These are phyloP conservation scores for Octonoba sinensis DNA, from an alignment of 2,888 invertebrate species.

Conservation along the genomic window DNA sequence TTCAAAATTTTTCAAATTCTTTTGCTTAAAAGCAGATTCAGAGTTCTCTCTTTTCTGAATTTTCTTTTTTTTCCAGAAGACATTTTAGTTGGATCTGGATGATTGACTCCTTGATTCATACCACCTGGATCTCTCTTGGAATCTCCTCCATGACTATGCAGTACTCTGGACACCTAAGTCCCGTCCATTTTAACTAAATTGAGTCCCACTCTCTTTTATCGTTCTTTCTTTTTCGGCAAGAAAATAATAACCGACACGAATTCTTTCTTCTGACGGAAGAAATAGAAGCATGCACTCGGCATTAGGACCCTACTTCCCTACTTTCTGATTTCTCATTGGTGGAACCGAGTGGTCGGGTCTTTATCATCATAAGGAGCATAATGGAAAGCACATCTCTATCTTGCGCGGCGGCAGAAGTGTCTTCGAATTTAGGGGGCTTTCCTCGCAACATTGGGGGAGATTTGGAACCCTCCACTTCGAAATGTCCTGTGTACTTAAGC, in stretches of 20 bases:
- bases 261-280: not conserved
- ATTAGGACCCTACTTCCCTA: conserved; percentile 31
- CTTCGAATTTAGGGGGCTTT: conserved; percentile 47
- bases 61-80: too few species aligned
- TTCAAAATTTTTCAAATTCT: too few species aligned
- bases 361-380: conserved; percentile 63
- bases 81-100: too few species aligned
- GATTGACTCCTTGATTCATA: too few species aligned
- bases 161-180: conserved; percentile 27
- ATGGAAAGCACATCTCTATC: conserved; percentile 58
- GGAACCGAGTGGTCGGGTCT: conserved; percentile 41
- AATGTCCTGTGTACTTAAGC: conserved; percentile 57
- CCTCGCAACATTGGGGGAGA: conserved; percentile 32
- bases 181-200: conserved; percentile 59
- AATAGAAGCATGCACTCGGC: conserved; percentile 11
- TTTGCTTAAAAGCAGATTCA: too few species aligned
- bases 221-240: conserved; percentile 15
- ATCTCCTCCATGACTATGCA: conserved; percentile 8
- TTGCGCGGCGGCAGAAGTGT: conserved; percentile 27
- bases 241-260: conserved; percentile 53
- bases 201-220: conserved; percentile 51
- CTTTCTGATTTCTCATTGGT: conserved; percentile 49
- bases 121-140: conserved; percentile 6
- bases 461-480: conserved; percentile 44
- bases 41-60: too few species aligned